Percentiles rank a stretch among this genome's conserved stretches.
Conservation (phyloP, 1,140 invertebrate species). For the Drosophila punjabiensis region DNA sequence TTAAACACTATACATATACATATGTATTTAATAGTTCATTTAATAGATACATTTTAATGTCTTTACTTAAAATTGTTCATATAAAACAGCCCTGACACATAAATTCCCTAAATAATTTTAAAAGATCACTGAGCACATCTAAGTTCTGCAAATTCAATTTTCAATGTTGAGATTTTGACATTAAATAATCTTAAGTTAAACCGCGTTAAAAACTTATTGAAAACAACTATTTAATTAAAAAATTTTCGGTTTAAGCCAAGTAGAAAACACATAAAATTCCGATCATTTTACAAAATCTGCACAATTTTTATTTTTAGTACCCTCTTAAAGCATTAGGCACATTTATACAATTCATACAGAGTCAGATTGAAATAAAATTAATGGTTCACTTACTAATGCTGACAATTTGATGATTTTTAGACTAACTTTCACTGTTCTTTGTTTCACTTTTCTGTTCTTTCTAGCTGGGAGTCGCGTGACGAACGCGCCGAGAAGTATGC, state of each 20-base stretch:
- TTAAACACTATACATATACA: not conserved
- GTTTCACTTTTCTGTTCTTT: constrained; percentile 9
- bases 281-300: not conserved
- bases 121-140: not conserved
- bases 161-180: not conserved
- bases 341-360: not conserved
- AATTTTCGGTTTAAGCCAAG: not conserved
- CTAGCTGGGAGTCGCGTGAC: constrained; percentile 34
- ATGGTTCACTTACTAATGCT: constrained; percentile 24
- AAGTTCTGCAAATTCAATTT: rapidly evolving
- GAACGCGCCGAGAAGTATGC: constrained; percentile 75
- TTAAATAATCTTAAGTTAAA: not conserved
- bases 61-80: not conserved
- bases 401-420: constrained; percentile 7
- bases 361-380: not conserved
- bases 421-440: constrained; percentile 31
- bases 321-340: not conserved
- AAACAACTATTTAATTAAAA: not conserved
- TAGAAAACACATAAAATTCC: not conserved
- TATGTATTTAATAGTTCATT: not conserved
- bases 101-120: too few relatives aligned
- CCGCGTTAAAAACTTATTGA: not conserved
- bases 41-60: not conserved
- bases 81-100: too few relatives aligned
- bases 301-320: not conserved